Conservation (phyloP, 2,797 vertebrate genomes). For the Orestias chungarensis region DNA sequence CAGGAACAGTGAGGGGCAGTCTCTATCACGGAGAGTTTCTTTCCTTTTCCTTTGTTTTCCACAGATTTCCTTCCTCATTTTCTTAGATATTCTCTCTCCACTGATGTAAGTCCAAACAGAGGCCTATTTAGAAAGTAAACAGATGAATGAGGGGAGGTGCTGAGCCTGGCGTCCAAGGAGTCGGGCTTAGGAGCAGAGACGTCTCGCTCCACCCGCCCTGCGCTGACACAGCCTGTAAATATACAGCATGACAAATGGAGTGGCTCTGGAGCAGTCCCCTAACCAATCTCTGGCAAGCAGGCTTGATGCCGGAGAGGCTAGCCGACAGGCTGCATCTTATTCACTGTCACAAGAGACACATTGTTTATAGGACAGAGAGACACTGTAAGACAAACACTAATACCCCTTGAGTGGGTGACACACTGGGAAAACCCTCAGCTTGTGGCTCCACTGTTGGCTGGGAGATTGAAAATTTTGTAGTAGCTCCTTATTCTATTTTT, state of each 20-base stretch:
- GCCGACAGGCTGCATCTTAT: slow-evolving; percentile 67
- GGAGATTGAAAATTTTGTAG: slow-evolving; percentile 40
- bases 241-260: slow-evolving; percentile 80
- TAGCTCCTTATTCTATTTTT: slow-evolving; percentile 17
- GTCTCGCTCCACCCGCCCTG: slow-evolving; percentile 70
- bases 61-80: slow-evolving; percentile 87
- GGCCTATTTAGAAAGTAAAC: slow-evolving; percentile 87
- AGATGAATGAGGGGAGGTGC: slow-evolving; percentile 82
- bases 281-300: slow-evolving; percentile 68
- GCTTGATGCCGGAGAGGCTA: slow-evolving; percentile 70
- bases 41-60: slow-evolving; percentile 88
- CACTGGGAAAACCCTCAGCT: slow-evolving; percentile 70
- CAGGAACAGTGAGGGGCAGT: slow-evolving; percentile 82
- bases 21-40: slow-evolving; percentile 83
- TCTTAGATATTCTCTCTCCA: slow-evolving; percentile 85
- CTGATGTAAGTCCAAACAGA: slow-evolving; percentile 87
- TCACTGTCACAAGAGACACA: slow-evolving; percentile 75
- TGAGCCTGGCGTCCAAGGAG: slow-evolving; percentile 66
- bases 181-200: slow-evolving; percentile 68
- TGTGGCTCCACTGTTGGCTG: slow-evolving; percentile 55
- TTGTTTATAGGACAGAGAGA: slow-evolving; percentile 77
- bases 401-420: slow-evolving; percentile 72
- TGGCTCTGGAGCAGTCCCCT: slow-evolving; percentile 64
- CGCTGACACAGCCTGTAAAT: slow-evolving; percentile 78
- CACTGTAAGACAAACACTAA: slow-evolving; percentile 73